phyloP scores from a whole-genome alignment of 2,888 invertebrate species.

The Agapetus fuscipes region DNA sequence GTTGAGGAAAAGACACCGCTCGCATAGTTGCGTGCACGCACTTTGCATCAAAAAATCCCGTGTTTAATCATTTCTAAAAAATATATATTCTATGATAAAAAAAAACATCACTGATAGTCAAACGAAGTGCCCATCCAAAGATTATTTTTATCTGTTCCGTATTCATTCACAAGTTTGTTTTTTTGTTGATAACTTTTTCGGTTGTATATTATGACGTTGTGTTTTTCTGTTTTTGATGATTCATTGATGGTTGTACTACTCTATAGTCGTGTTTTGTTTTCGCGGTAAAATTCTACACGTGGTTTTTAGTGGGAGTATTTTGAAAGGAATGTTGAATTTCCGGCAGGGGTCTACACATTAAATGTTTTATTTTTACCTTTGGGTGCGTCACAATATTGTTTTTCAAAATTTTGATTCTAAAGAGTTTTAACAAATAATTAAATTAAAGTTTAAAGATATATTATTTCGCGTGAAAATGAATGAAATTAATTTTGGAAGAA shows the following conservation, averaged over 20 bases:
- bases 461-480: too few relatives aligned
- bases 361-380: too few relatives aligned
- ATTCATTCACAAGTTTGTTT: not conserved
- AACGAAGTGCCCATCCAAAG: not conserved
- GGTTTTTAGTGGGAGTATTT: slow-evolving; percentile 6
- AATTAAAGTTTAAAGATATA: too few relatives aligned
- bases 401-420: too few relatives aligned
- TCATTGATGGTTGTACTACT: not conserved
- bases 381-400: too few relatives aligned
- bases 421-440: too few relatives aligned
- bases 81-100: too few relatives aligned
- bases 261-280: slow-evolving; percentile 1
- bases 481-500: slow-evolving; percentile 1
- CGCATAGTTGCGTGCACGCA: slow-evolving; percentile 12
- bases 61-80: too few relatives aligned
- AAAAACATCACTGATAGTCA: not conserved
- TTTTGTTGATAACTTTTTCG: not conserved
- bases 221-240: not conserved
- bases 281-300: slow-evolving; percentile 13
- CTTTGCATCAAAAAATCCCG: not conserved
- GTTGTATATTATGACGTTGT: not conserved
- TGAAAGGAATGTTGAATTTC: slow-evolving; percentile 15
- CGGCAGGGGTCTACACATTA: too few relatives aligned
- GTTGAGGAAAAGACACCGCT: slow-evolving; percentile 15
- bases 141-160: not conserved